Evolutionary conservation across 2,888 invertebrate genomes (phyloP).

Genomic region (Gibbula magus): DNA sequence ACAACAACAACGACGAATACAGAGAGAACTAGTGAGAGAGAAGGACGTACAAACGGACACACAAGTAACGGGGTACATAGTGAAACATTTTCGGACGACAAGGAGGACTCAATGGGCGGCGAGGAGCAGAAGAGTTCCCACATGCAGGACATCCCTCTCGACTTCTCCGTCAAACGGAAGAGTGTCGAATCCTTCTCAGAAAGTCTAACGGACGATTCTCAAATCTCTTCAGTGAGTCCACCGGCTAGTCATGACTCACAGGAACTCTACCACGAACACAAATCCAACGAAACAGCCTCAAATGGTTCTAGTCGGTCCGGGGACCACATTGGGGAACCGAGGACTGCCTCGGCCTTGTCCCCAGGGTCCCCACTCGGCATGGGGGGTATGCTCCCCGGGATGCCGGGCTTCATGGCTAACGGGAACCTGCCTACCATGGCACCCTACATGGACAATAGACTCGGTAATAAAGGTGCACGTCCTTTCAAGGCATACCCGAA

Average conservation of each 20-base stretch:
- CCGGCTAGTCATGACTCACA: slow-evolving; percentile 15
- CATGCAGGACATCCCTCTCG: slow-evolving; percentile 53
- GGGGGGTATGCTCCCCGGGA: slow-evolving; percentile 26
- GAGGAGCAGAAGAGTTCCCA: neutral
- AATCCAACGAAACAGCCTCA: slow-evolving; percentile 21
- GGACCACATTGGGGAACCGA: slow-evolving; percentile 42
- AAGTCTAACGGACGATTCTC: slow-evolving; percentile 23
- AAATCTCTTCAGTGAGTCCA: neutral
- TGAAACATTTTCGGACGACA: neutral
- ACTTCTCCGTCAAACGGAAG: slow-evolving; percentile 60
- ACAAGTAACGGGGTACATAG: slow-evolving; percentile 13
- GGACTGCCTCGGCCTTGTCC: slow-evolving; percentile 19
- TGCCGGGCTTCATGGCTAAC: slow-evolving; percentile 22
- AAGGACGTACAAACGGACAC: slow-evolving; percentile 15
- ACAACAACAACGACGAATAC: neutral
- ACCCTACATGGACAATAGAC: slow-evolving; percentile 16
- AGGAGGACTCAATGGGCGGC: neutral
- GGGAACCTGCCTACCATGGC: slow-evolving; percentile 22
- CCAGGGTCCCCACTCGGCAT: slow-evolving; percentile 17
- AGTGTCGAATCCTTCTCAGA: slow-evolving; percentile 23
- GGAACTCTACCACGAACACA: slow-evolving; percentile 18
- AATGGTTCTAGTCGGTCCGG: slow-evolving; percentile 17
- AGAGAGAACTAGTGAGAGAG: neutral
- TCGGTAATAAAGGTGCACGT: slow-evolving; percentile 57
- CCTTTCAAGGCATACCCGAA: slow-evolving; percentile 82